Percentiles rank a stretch among this genome's conserved stretches.
phyloP scores from a whole-genome alignment of 2,797 vertebrate genomes.

The Lacerta bilineata region DNA sequence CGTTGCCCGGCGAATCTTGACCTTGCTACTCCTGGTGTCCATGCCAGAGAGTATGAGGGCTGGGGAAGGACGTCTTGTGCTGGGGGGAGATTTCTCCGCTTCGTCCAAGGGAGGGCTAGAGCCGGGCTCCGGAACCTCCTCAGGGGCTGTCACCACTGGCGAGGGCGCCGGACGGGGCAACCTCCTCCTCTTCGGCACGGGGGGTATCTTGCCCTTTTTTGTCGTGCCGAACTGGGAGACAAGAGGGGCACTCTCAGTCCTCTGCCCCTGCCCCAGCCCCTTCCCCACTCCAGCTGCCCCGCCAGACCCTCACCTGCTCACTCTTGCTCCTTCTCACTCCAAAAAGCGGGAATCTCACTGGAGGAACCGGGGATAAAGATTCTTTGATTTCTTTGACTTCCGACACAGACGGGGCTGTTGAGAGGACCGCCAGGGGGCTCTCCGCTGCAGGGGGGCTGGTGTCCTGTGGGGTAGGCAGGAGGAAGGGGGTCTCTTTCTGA shows the following conservation, averaged over 20 bases:
- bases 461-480: neutral
- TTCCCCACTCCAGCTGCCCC: neutral
- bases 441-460: neutral
- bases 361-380: neutral
- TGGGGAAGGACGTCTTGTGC: neutral
- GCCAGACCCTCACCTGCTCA: neutral
- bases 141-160: too few relatives aligned
- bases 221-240: neutral
- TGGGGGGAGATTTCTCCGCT: neutral
- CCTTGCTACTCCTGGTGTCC: too few relatives aligned
- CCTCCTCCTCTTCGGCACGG: neutral
- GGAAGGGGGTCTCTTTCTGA: too few relatives aligned
- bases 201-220: neutral
- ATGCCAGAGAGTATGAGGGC: too few relatives aligned
- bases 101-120: too few relatives aligned
- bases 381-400: neutral
- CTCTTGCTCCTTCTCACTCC: too few relatives aligned
- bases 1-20: neutral
- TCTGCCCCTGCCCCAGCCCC: neutral
- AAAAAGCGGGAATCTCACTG: too few relatives aligned
- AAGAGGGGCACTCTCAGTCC: neutral
- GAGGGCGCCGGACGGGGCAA: too few relatives aligned
- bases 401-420: accelerated
- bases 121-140: too few relatives aligned
- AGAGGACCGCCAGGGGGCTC: too few relatives aligned